Evolutionary conservation across 1,140 invertebrate genomes (phyloP).

Genomic region (Agrypnia vestita): DNA sequence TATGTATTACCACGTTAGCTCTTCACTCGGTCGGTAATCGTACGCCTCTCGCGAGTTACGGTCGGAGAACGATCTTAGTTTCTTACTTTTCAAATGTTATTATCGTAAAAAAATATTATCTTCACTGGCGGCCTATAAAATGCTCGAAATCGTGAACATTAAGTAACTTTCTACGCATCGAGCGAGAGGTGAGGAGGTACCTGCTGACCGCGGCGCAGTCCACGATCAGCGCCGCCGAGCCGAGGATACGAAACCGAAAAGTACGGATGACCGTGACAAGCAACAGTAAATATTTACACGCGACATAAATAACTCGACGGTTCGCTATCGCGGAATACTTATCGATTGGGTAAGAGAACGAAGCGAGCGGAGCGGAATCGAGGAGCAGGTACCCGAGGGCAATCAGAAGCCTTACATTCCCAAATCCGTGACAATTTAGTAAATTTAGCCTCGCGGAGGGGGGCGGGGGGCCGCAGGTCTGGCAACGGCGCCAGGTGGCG

Average conservation of each 20-base stretch:
- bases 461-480: constrained; percentile 60
- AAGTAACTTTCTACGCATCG: not conserved
- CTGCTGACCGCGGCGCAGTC: too few species aligned
- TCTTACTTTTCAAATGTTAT: too few species aligned
- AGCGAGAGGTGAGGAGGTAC: too few species aligned
- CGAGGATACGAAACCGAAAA: not conserved
- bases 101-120: too few species aligned
- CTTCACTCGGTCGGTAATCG: too few species aligned
- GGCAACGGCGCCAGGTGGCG: constrained; percentile 65
- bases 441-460: constrained; percentile 58
- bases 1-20: too few species aligned
- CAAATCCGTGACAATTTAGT: constrained; percentile 30
- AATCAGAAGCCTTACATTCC: not conserved
- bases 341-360: constrained; percentile 18
- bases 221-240: too few species aligned
- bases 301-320: constrained; percentile 19
- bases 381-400: not conserved
- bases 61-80: too few species aligned
- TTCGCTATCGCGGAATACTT: not conserved
- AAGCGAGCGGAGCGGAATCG: not conserved
- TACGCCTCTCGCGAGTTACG: too few species aligned
- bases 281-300: constrained; percentile 36
- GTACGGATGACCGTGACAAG: constrained; percentile 25
- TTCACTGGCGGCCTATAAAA: too few species aligned
- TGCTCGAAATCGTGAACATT: too few species aligned